Base-by-base conservation (phyloP, 1,140 invertebrate species). In the Temnothorax nylanderi region DNA sequence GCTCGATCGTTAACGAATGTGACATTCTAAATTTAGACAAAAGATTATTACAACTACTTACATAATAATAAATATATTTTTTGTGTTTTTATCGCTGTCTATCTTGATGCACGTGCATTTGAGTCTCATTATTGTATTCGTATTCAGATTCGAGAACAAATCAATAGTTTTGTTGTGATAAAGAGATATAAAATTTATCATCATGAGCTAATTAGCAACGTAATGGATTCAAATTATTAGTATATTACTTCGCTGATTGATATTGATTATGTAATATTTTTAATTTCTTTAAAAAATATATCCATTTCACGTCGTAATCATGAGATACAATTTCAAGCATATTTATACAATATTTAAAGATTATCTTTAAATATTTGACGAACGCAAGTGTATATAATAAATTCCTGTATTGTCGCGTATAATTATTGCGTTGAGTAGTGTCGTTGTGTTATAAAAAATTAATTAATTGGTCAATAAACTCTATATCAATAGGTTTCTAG, bases 341-440 rank as follows among this genome's bases (percentile, higher is more conserved):
- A 69, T 41, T 65, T 65, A 41, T 65, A 26, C 6, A 26, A 67
- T 67, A 67, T 44, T 67, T 47, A 34, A 21, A 67, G 37, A 67
- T 26, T n/a, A 67, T 26, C 10, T 47, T 26, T 7, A 26, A 69
- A 69, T 47, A 69, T 16, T 69, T 10, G 13, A 0, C 11, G 3
- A 13, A 3, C 34, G n/a, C n/a, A 41, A 41, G 7, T 37, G 8
- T 65, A 37, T n/a, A 13, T 16, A 2, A 69, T 49, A 49, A 69
- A 32, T 69, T 47, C 21, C 11, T 21, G 11, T 41, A 65, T 6
- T 13, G 1, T 71, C 8, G 10, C 13, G 2, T 56, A 56, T 37
- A 56, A 74, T 74, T 37, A 41, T 56, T 8, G 32, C n/a, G 10
- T 21, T 56, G 18, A 41, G 7, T 11, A 37, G 16, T 76, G 2